Percentiles rank a stretch among this genome's conserved stretches.
These are phyloP conservation scores for Oryzias woworae DNA, from an alignment of 2,113 vertebrate species.

Conservation along the genomic window DNA sequence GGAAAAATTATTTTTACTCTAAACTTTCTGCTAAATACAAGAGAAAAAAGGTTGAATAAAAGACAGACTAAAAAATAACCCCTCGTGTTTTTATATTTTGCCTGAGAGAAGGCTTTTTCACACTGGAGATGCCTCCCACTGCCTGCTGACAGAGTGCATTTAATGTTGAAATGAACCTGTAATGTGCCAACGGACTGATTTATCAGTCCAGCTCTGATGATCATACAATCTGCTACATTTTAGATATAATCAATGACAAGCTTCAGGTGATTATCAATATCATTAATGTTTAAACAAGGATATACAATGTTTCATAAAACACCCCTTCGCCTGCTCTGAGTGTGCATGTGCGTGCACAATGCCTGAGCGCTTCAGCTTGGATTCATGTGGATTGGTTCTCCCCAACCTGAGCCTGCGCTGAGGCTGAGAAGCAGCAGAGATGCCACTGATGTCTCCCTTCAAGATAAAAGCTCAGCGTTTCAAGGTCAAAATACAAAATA, in stretches of 20 bases:
- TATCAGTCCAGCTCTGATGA: constrained; percentile 30
- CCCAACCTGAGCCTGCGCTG: constrained; percentile 9
- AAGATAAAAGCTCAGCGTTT: constrained; percentile 66
- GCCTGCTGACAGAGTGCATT: constrained; percentile 18
- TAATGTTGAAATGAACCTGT: constrained; percentile 44
- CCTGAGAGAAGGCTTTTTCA: neutral
- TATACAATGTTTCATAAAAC: constrained; percentile 31
- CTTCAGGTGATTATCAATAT: constrained; percentile 60
- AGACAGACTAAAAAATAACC: neutral
- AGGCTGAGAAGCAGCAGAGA: constrained; percentile 57
- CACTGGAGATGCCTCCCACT: constrained; percentile 6
- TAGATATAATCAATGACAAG: constrained; percentile 53
- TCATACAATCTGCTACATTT: constrained; percentile 37
- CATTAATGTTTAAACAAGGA: constrained; percentile 53
- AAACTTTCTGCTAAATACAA: neutral
- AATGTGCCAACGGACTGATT: constrained; percentile 45
- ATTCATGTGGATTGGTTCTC: constrained; percentile 32
- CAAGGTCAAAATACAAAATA: constrained; percentile 72
- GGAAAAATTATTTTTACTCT: neutral
- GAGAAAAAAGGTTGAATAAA: neutral
- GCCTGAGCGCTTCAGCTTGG: constrained; percentile 21
- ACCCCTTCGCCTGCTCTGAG: constrained; percentile 45
- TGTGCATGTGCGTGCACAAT: constrained; percentile 16
- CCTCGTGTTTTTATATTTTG: neutral
- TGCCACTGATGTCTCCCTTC: constrained; percentile 65